A percentile compares a stretch with the other conserved stretches of the same genome.
phyloP scores from a whole-genome alignment of 2,113 vertebrate species.

The Sciurus niger region DNA sequence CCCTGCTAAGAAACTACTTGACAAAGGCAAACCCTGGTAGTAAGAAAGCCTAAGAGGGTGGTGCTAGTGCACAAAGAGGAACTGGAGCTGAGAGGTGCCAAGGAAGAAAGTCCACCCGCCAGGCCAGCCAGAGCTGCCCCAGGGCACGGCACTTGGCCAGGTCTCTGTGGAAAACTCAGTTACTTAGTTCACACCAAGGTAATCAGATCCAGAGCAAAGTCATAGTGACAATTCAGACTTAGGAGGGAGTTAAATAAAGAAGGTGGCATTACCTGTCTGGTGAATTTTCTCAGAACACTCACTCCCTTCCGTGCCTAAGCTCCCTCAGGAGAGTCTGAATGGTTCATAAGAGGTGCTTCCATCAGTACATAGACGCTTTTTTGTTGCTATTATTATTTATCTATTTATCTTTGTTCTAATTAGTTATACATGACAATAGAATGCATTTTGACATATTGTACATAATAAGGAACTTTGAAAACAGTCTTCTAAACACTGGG shows the following conservation, averaged over 20 bases:
- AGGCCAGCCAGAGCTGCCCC: not conserved
- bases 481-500: not conserved
- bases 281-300: not conserved
- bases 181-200: too few species aligned
- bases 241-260: accelerated
- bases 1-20: not conserved
- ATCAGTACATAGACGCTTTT: not conserved
- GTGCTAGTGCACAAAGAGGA: not conserved
- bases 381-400: too few species aligned
- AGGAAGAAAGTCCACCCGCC: not conserved
- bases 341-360: not conserved
- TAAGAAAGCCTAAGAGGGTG: not conserved
- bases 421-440: too few species aligned
- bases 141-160: not conserved
- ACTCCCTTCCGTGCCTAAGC: not conserved
- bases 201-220: not conserved
- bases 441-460: too few species aligned
- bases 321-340: not conserved
- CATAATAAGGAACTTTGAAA: too few species aligned
- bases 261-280: not conserved
- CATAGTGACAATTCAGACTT: too few species aligned
- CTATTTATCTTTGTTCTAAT: too few species aligned
- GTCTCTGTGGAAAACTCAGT: not conserved
- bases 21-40: not conserved
- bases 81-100: not conserved